These are phyloP conservation scores for Vanessa tameamea DNA, from an alignment of 1,140 invertebrate species.

Conservation along the genomic window DNA sequence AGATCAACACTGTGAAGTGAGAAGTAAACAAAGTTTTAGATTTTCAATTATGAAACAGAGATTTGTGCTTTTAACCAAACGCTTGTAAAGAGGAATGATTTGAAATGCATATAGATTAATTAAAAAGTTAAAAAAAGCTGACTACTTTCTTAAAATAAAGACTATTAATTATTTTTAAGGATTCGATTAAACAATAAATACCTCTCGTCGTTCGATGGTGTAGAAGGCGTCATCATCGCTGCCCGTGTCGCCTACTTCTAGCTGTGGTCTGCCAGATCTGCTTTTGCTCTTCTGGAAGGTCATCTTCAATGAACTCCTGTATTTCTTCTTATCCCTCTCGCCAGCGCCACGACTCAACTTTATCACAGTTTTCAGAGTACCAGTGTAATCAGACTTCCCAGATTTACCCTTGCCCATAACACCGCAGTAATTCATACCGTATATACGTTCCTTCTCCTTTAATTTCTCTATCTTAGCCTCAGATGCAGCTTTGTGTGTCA, in stretches of 20 bases:
- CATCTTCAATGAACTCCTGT: slow-evolving; percentile 87
- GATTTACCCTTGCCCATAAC: slow-evolving; percentile 79
- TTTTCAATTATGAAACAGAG: too few species aligned
- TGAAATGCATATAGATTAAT: too few species aligned
- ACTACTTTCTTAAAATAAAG: too few species aligned
- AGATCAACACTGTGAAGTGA: not conserved
- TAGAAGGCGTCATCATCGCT: slow-evolving; percentile 85
- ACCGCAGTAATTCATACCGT: slow-evolving; percentile 77
- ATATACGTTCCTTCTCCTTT: slow-evolving; percentile 83
- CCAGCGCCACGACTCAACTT: slow-evolving; percentile 82
- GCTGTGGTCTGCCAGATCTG: slow-evolving; percentile 80
- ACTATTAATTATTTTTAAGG: too few species aligned
- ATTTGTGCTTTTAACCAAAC: too few species aligned
- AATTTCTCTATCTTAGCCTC: slow-evolving; percentile 80
- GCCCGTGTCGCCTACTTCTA: slow-evolving; percentile 77
- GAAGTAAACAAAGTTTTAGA: too few species aligned
- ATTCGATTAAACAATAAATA: slow-evolving; percentile 55
- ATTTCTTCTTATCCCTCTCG: slow-evolving; percentile 81
- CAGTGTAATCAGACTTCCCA: slow-evolving; percentile 83
- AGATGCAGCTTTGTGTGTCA: slow-evolving; percentile 83
- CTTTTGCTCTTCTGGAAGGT: slow-evolving; percentile 88
- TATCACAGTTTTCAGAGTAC: slow-evolving; percentile 89
- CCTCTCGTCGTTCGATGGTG: slow-evolving; percentile 88
- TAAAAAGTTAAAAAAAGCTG: too few species aligned
- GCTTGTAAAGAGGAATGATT: too few species aligned